These are phyloP conservation scores for Hippocampus guttulatus DNA, from an alignment of 2,113 vertebrate species.

Conservation along the genomic window DNA sequence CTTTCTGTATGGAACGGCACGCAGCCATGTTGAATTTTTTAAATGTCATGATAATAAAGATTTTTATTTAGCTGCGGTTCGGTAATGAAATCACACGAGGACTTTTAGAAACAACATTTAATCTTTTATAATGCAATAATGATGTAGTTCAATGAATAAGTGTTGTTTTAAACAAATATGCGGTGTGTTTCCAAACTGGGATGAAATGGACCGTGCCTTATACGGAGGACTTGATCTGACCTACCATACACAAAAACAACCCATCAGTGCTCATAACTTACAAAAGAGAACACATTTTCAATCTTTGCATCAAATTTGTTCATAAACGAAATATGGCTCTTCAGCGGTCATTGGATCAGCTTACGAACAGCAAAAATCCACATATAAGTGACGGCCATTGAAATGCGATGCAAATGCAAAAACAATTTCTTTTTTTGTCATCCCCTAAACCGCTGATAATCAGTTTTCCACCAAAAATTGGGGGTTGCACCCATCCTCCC, in stretches of 20 bases:
- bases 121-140: conserved; percentile 43
- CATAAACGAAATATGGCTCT: no score
- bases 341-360: no score
- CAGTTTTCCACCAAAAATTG: no score
- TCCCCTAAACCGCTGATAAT: no score
- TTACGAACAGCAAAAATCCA: no score
- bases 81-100: background rate
- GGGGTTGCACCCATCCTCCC: no score
- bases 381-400: no score
- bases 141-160: conserved; percentile 32
- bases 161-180: background rate
- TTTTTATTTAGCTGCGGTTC: conserved; percentile 48
- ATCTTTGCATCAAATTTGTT: background rate
- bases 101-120: conserved; percentile 38
- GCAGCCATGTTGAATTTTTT: conserved; percentile 24
- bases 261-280: background rate
- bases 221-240: background rate
- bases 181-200: conserved; percentile 14
- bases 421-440: no score
- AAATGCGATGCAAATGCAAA: no score
- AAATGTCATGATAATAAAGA: conserved; percentile 54
- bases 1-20: conserved; percentile 26
- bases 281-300: background rate
- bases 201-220: background rate
- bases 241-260: background rate